These are phyloP conservation scores for Sturmia bella DNA, from an alignment of 2,888 invertebrate genomes.

Conservation along the genomic window DNA sequence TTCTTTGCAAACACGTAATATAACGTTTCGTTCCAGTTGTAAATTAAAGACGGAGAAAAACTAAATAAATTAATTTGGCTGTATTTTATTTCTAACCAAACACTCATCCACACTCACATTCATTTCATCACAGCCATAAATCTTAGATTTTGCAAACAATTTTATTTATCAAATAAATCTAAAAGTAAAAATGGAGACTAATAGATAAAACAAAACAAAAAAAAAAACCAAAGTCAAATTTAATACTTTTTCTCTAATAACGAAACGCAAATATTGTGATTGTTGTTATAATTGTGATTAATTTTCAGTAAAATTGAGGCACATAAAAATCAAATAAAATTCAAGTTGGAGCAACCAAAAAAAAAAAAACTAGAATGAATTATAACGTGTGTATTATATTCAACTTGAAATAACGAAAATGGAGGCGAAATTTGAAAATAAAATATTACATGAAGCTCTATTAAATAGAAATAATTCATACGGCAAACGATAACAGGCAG, in stretches of 20 bases:
- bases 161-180: conserved; percentile 41
- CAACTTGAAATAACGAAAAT: conserved; percentile 7
- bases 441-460: conserved; percentile 73
- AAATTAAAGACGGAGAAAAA: conserved; percentile 39
- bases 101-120: conserved; percentile 5
- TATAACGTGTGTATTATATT: conserved; percentile 29
- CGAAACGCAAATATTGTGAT: conserved; percentile 57
- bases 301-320: conserved; percentile 62
- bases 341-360: conserved; percentile 6
- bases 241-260: conserved; percentile 15
- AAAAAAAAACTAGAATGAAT: conserved; percentile 7
- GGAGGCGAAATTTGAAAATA: conserved; percentile 49
- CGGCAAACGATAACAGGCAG: conserved; percentile 60
- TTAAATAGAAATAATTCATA: conserved; percentile 80
- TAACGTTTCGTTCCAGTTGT: conserved; percentile 43
- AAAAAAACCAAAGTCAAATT: conserved; percentile 36
- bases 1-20: conserved; percentile 19
- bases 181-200: conserved; percentile 3
- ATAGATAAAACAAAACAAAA: conserved; percentile 14
- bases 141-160: conserved; percentile 51
- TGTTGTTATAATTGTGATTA: conserved; percentile 67
- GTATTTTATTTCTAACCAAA: not conserved
- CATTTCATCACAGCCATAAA: conserved; percentile 60
- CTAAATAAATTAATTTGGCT: conserved; percentile 49
- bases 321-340: conserved; percentile 53